Evolutionary conservation across 2,797 vertebrate genomes (phyloP).

Genomic region (Oryzias sinensis): DNA sequence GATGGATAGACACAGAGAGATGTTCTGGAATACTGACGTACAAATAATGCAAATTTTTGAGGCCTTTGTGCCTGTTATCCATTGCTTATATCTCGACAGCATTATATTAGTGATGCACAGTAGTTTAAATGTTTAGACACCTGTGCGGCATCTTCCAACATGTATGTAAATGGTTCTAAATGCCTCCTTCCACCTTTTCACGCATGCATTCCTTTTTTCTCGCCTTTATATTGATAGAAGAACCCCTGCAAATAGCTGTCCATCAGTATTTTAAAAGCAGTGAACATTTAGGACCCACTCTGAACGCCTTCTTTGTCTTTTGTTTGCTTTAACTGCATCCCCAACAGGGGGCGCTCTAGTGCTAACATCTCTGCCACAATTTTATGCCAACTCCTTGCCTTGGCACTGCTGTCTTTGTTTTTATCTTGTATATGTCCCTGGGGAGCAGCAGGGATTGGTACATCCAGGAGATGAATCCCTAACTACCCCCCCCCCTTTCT

Average conservation of each 20-base stretch:
- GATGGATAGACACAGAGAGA: slow-evolving; percentile 25
- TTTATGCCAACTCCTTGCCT: slow-evolving; percentile 48
- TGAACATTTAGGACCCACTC: slow-evolving; percentile 56
- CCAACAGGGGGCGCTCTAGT: slow-evolving; percentile 67
- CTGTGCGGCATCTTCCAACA: slow-evolving; percentile 2
- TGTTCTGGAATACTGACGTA: slow-evolving; percentile 26
- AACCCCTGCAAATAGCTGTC: slow-evolving; percentile 37
- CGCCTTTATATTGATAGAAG: slow-evolving; percentile 39
- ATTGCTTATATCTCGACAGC: slow-evolving; percentile 14
- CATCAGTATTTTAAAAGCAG: slow-evolving; percentile 48
- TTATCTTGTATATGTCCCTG: slow-evolving; percentile 64
- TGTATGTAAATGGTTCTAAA: neutral
- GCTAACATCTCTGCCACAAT: slow-evolving; percentile 28
- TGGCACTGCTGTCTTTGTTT: slow-evolving; percentile 64
- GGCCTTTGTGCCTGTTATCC: slow-evolving; percentile 10
- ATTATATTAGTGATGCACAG: slow-evolving; percentile 19
- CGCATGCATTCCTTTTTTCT: slow-evolving; percentile 29
- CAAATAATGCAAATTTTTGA: slow-evolving; percentile 34
- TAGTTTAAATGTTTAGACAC: slow-evolving; percentile 8
- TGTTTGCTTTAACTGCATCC: slow-evolving; percentile 38
- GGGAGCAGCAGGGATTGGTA: slow-evolving; percentile 63
- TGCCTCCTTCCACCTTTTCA: slow-evolving; percentile 10
- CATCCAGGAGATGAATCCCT: slow-evolving; percentile 65
- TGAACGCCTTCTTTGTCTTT: slow-evolving; percentile 69
- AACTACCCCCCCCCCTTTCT: neutral